These are phyloP conservation scores for Labrus mixtus DNA, from an alignment of 2,113 vertebrate genomes.

Conservation along the genomic window DNA sequence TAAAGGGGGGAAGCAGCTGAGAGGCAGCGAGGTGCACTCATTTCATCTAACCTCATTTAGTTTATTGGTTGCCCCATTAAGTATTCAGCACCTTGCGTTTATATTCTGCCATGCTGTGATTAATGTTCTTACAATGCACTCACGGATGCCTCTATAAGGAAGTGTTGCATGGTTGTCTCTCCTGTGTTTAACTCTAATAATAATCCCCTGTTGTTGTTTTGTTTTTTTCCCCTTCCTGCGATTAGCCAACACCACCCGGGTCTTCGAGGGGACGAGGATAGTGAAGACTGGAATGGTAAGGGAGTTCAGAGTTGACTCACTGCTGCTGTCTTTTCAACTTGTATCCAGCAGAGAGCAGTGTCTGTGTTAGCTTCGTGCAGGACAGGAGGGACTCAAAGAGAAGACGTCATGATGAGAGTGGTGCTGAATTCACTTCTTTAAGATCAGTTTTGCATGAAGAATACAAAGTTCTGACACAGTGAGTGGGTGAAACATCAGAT, in stretches of 20 bases:
- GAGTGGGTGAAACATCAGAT: background rate
- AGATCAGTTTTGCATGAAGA: no score
- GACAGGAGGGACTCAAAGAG: background rate
- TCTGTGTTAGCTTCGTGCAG: constrained; percentile 5
- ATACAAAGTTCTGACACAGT: background rate
- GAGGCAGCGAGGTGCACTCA: background rate
- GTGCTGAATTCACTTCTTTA: background rate
- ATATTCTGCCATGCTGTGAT: constrained; percentile 21
- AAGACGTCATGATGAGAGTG: background rate
- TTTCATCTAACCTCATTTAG: background rate
- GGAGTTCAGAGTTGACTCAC: background rate
- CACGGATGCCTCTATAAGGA: background rate
- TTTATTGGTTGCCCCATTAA: constrained; percentile 5
- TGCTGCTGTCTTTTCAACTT: background rate
- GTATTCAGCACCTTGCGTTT: constrained; percentile 1
- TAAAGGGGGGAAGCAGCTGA: background rate
- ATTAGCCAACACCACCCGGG: constrained; percentile 95
- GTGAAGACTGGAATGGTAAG: constrained; percentile 99
- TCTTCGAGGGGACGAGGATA: constrained; percentile 97
- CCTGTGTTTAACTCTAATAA: constrained; percentile 12
- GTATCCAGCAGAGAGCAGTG: constrained; percentile 72
- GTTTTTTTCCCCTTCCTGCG: background rate
- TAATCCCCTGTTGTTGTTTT: background rate
- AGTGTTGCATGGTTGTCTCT: background rate
- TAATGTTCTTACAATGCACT: constrained; percentile 14